These are phyloP conservation scores for Lamprotornis superbus DNA, from an alignment of 2,113 vertebrate genomes.

Conservation along the genomic window DNA sequence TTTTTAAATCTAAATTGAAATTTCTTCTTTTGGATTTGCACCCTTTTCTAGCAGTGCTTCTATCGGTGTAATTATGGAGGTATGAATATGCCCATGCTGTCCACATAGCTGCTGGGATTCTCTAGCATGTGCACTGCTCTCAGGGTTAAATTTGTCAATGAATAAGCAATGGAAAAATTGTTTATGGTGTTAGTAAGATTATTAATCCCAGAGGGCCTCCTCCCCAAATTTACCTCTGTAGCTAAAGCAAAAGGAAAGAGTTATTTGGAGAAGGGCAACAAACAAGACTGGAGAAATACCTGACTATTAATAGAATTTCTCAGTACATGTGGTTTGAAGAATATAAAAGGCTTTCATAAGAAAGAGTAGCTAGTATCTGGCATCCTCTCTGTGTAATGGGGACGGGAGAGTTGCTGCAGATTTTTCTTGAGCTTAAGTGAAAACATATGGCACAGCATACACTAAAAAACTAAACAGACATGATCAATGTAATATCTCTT, in stretches of 20 bases:
- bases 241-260: conserved; percentile 43
- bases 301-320: conserved; percentile 61
- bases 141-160: conserved; percentile 41
- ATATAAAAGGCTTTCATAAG: conserved; percentile 27
- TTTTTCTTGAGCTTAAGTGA: not conserved
- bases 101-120: not conserved
- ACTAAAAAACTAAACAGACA: not conserved
- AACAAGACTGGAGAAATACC: conserved; percentile 42
- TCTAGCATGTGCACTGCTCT: not conserved
- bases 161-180: conserved; percentile 44
- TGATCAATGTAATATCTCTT: not conserved
- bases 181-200: conserved; percentile 10
- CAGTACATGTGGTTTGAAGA: conserved; percentile 25
- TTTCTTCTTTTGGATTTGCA: not conserved
- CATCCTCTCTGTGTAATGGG: not conserved
- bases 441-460: conserved; percentile 14
- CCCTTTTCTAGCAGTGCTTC: not conserved
- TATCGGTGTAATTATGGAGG: not conserved
- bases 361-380: conserved; percentile 35
- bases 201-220: conserved; percentile 36
- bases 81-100: not conserved
- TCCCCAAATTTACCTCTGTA: conserved; percentile 46
- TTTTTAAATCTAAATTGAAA: not conserved
- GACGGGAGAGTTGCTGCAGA: not conserved
- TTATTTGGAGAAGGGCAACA: conserved; percentile 42